A percentile compares a stretch with the other conserved stretches of the same genome.
These are phyloP conservation scores for Cynopterus brachyotis DNA, from an alignment of 2,113 vertebrate genomes.

Conservation along the genomic window DNA sequence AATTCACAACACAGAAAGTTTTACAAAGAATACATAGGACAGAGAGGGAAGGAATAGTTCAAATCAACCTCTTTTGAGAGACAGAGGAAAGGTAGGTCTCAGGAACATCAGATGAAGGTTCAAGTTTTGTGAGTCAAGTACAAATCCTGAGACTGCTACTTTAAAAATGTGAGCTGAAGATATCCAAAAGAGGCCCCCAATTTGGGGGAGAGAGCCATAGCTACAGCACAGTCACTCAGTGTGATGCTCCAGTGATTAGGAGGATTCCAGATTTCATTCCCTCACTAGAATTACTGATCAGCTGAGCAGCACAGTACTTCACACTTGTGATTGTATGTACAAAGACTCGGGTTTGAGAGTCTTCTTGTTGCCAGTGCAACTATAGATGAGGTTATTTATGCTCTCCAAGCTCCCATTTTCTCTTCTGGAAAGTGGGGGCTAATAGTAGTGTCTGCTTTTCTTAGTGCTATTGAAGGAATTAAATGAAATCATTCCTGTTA, in stretches of 20 bases:
- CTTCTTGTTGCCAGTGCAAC: not conserved
- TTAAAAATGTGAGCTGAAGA: not conserved
- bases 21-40: not conserved
- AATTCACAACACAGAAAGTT: not conserved
- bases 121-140: not conserved
- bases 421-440: not conserved
- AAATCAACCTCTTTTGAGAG: not conserved
- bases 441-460: conserved; percentile 26
- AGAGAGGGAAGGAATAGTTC: not conserved
- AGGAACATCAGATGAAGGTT: not conserved
- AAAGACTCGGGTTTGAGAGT: not conserved
- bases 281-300: not conserved
- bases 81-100: not conserved
- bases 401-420: conserved; percentile 22
- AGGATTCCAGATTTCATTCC: not conserved
- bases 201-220: not conserved
- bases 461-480: conserved; percentile 29
- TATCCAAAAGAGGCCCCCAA: not conserved
- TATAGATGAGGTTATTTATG: conserved; percentile 17
- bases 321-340: not conserved
- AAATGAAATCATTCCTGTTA: conserved; percentile 46
- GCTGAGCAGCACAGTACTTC: not conserved
- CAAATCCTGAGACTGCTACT: not conserved
- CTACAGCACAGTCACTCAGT: not conserved
- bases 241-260: not conserved